Conservation (phyloP, 2,797 vertebrate species). For the Crenuchus spilurus region DNA sequence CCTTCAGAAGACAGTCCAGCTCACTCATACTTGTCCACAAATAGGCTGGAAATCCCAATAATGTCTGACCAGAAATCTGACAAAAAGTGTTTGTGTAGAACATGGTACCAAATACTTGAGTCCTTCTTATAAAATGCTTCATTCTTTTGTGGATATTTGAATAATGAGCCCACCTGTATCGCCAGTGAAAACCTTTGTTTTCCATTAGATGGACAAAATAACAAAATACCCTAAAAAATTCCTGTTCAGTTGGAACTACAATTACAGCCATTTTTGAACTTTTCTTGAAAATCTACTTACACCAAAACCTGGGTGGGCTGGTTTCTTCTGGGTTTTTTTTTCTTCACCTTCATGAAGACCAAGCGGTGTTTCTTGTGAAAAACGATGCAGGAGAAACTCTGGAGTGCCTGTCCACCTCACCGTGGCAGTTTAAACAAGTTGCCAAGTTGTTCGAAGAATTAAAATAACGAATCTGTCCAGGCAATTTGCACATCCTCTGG, state of each 20-base stretch:
- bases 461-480: neutral
- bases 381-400: neutral
- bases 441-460: conserved; percentile 16
- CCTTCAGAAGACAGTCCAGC: neutral
- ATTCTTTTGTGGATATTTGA: neutral
- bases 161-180: neutral
- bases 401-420: neutral
- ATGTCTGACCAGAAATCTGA: neutral
- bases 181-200: neutral
- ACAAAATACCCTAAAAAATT: neutral
- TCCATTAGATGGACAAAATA: neutral
- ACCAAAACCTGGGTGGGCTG: neutral
- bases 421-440: neutral
- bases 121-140: neutral
- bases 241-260: neutral
- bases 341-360: neutral
- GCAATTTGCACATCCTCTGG: conserved; percentile 21
- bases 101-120: neutral
- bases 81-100: neutral
- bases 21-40: neutral
- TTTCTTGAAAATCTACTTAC: neutral
- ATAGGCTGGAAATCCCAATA: neutral
- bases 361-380: neutral
- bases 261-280: neutral
- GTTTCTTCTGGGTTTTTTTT: neutral